These are phyloP conservation scores for Odocoileus virginianus DNA, from an alignment of 2,113 vertebrate genomes.

Conservation along the genomic window DNA sequence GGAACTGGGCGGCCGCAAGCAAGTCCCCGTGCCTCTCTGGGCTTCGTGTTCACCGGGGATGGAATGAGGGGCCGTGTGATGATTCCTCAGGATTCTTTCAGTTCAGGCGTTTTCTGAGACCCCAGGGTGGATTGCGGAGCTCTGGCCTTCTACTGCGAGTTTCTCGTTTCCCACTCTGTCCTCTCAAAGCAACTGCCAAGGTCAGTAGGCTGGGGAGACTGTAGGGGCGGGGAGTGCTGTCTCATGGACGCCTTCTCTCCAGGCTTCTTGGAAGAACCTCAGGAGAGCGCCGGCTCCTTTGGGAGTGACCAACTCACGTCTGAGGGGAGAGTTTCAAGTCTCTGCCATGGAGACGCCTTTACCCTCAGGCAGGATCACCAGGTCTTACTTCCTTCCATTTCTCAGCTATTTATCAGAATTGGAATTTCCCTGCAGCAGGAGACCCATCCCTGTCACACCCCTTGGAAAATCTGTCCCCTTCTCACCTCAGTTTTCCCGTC, in stretches of 20 bases:
- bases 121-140: neutral
- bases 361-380: no score
- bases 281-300: neutral
- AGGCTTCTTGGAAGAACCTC: neutral
- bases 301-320: no score
- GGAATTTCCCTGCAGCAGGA: neutral
- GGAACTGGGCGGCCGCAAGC: rapidly evolving
- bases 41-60: neutral
- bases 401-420: neutral
- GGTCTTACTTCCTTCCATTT: neutral
- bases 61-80: neutral
- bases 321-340: neutral
- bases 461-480: neutral
- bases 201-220: neutral
- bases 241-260: neutral
- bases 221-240: rapidly evolving
- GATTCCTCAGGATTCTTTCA: neutral
- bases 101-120: neutral
- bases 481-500: neutral
- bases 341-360: neutral
- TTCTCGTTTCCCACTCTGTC: neutral
- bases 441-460: neutral
- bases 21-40: neutral
- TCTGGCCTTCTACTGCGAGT: neutral
- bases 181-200: neutral